Percentiles rank a stretch among this genome's conserved stretches.
Evolutionary conservation across 2,888 invertebrate genomes (phyloP).

Genomic region (Xylocampa areola): DNA sequence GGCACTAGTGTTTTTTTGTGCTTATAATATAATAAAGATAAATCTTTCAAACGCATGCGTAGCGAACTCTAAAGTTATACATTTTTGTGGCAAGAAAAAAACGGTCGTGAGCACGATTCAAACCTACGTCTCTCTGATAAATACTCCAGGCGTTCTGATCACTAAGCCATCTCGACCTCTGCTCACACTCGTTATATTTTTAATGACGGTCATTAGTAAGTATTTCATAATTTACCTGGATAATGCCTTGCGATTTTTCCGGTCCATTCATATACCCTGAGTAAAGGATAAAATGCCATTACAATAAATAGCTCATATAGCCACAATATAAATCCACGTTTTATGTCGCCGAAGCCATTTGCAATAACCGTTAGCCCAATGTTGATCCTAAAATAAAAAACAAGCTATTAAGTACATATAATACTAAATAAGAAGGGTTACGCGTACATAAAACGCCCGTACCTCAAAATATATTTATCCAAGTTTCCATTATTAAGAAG

Average conservation of each 20-base stretch:
- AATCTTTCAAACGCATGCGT: too few species aligned
- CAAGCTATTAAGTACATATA: slow-evolving; percentile 5
- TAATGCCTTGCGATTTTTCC: slow-evolving; percentile 65
- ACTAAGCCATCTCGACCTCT: too few species aligned
- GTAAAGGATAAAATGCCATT: slow-evolving; percentile 74
- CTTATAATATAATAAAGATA: too few species aligned
- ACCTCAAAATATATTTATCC: slow-evolving; percentile 25
- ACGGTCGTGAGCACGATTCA: too few species aligned
- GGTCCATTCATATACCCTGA: slow-evolving; percentile 69
- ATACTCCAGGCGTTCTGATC: too few species aligned
- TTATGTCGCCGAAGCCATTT: slow-evolving; percentile 81
- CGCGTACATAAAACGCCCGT: slow-evolving; percentile 4
- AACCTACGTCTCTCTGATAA: too few species aligned
- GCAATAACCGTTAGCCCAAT: slow-evolving; percentile 75
- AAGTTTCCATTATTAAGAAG: slow-evolving; percentile 45
- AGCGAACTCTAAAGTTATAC: too few species aligned
- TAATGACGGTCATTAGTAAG: too few species aligned
- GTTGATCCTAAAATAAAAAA: slow-evolving; percentile 73
- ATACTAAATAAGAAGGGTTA: slow-evolving; percentile 10
- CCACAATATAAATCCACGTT: slow-evolving; percentile 78
- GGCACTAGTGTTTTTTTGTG: too few species aligned
- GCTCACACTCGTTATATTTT: too few species aligned
- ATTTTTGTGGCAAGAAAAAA: too few species aligned
- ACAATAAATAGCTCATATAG: slow-evolving; percentile 74
- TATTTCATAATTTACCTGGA: slow-evolving; percentile 70